Evolutionary conservation across 2,888 invertebrate genomes (phyloP), one percentile per base, ranked within the genome.

Genomic region (Adelognathus sp.): DNA sequence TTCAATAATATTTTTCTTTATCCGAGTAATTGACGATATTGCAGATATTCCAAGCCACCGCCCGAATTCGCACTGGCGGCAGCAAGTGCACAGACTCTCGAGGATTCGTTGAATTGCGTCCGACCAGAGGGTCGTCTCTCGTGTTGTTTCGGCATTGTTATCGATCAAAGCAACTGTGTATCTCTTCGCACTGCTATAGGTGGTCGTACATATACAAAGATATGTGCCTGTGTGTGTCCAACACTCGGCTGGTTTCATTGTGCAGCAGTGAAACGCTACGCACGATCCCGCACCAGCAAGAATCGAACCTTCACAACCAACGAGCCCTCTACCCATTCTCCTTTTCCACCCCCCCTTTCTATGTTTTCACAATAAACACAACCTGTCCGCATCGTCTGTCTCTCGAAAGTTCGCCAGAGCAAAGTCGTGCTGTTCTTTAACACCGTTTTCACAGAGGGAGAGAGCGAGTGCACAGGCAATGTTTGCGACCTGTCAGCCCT

Each of bases 341-440:
- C 16, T 3, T 21, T n/a, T 18, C 18, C 39, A 39, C 39, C 39
- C 39, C 39, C n/a, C 1, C n/a, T n/a, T n/a, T n/a, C n/a, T n/a
- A 4, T 89, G 87, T 89, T 90, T 89, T 89, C 87, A 89, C 76
- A 87, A 88, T 87, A 90, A 90, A 90, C 88, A 90, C 86, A 88
- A 89, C 90, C 89, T 89, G 90, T 86, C 86, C 87, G 81, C 70
- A 50, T 77, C 81, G 81, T 71, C 6, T 46, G n/a, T 60, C 46
- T 52, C 58, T 58, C 63, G 60, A 66, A n/a, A 44, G 36, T 24
- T 50, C 64, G 50, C 58, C 74, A 72, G 84, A 87, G 86, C 85
- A 85, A 87, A 88, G 87, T 80, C 76, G 77, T 29, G 76, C 31
- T 16, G 50, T 67, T 66, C 61, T 71, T 74, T 61, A n/a, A n/a